phyloP scores from a whole-genome alignment of 2,797 vertebrate species.

The Acrossocheilus wenchowensis region DNA sequence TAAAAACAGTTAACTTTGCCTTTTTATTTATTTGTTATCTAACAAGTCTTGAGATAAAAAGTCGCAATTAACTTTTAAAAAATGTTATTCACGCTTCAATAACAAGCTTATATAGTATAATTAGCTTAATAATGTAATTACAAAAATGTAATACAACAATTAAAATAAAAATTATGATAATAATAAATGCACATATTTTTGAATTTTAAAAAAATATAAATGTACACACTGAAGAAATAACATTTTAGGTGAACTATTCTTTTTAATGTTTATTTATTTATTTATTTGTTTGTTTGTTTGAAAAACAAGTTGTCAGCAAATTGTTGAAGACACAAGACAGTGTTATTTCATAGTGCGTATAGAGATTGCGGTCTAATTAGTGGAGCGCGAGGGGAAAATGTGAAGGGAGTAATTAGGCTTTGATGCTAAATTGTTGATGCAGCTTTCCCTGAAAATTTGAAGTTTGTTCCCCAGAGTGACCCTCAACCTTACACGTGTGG shows the following conservation, averaged over 20 bases:
- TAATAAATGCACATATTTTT: neutral
- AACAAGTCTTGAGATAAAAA: too few relatives aligned
- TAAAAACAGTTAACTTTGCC: too few relatives aligned
- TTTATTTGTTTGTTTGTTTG: neutral
- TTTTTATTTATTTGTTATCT: too few relatives aligned
- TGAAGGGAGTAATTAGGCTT: slow-evolving; percentile 51
- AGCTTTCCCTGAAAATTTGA: slow-evolving; percentile 57
- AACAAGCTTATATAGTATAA: too few relatives aligned
- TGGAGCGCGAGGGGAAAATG: slow-evolving; percentile 5
- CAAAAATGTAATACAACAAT: too few relatives aligned
- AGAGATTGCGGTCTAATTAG: slow-evolving; percentile 49
- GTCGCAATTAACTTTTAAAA: too few relatives aligned
- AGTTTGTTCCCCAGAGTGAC: slow-evolving; percentile 52
- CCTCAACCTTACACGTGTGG: slow-evolving; percentile 49
- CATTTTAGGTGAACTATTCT: neutral
- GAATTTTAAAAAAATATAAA: neutral
- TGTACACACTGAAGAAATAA: neutral
- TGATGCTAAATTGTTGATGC: slow-evolving; percentile 61
- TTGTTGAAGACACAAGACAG: slow-evolving; percentile 14
- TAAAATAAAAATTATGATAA: neutral
- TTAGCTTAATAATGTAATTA: too few relatives aligned
- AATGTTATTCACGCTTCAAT: too few relatives aligned
- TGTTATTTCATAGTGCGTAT: slow-evolving; percentile 35
- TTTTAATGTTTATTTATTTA: neutral
- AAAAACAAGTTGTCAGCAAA: slow-evolving; percentile 15